Percentiles rank a stretch among this genome's conserved stretches.
These are phyloP conservation scores for Gari tellinella DNA, from an alignment of 2,888 invertebrate genomes.

Conservation along the genomic window DNA sequence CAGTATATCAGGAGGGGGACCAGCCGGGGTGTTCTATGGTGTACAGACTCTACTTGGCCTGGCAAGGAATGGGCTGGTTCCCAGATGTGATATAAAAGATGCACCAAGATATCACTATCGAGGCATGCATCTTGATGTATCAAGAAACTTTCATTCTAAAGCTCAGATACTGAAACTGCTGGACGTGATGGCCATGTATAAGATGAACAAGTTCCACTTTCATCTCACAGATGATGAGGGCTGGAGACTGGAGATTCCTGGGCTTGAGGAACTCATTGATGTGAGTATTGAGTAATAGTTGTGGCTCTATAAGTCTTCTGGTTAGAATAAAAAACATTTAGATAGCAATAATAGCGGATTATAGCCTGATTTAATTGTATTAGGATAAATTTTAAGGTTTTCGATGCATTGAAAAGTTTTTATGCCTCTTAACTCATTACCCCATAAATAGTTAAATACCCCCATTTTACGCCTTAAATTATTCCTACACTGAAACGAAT, in stretches of 20 bases:
- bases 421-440: too few species aligned
- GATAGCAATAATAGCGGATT: too few species aligned
- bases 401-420: too few species aligned
- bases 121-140: conserved; percentile 80
- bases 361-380: too few species aligned
- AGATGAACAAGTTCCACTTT: conserved; percentile 81
- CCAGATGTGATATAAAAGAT: conserved; percentile 56
- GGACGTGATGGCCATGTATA: conserved; percentile 82
- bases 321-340: too few species aligned
- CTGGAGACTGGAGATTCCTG: conserved; percentile 81
- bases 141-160: conserved; percentile 76
- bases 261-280: conserved; percentile 76
- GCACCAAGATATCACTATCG: conserved; percentile 67
- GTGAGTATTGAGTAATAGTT: too few species aligned
- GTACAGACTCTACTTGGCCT: conserved; percentile 64
- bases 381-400: too few species aligned
- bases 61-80: conserved; percentile 33
- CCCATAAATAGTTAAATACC: too few species aligned
- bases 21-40: conserved; percentile 70
- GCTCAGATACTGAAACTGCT: conserved; percentile 70
- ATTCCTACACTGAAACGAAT: too few species aligned
- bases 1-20: conserved; percentile 36
- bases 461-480: too few species aligned
- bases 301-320: too few species aligned
- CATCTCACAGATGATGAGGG: conserved; percentile 82